Base-by-base conservation (phyloP, 2,797 vertebrate genomes). In the Danio tinwini region DNA sequence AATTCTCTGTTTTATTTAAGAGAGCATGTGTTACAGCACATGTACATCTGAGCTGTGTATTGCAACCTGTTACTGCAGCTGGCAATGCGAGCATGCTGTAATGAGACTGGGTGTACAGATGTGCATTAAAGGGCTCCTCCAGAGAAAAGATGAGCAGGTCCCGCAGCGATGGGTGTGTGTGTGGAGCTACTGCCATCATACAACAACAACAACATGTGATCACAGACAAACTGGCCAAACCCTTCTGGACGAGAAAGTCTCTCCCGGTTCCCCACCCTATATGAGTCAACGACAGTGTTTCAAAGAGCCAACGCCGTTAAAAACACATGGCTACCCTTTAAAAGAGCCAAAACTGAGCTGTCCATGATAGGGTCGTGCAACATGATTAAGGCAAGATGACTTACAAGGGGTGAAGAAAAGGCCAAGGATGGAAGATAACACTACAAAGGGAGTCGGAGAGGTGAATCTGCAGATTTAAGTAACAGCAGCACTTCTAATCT, bases 51-150 rank as follows among this genome's bases (percentile, higher is more conserved):
- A 76, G 62, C 19, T 42, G n/a, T n/a, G n/a, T 13, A 78, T 47
- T 53, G 21, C 45, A 62, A 59, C 52, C 49, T 73, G 47, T 74
- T 82, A 74, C 58, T 52, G 71, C 83, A 86, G 83, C 81, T 81
- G 74, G 53, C 45, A 76, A 53, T 44, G 6, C 64, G 19, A n/a
- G 6, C 16, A 40, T 40, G 72, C 21, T 49, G n/a, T 74, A 75
- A 70, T 67, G 29, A 75, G 47, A 73, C 44, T 50, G 55, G 19
- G 45, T 52, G 39, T n/a, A 62, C 53, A 67, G 71, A 76, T 68
- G 55, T 74, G 63, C n/a, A 73, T 29, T 29, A 53, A n/a, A 71
- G 14, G 52, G 69, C 59, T 73, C 5, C 37, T 83, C 29, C 2
- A 59, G 61, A 14, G 53, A 17, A 70, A 11, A 17, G 65, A 70